Conservation (phyloP, 1,140 invertebrate species). For the Aradophagus sp. region DNA sequence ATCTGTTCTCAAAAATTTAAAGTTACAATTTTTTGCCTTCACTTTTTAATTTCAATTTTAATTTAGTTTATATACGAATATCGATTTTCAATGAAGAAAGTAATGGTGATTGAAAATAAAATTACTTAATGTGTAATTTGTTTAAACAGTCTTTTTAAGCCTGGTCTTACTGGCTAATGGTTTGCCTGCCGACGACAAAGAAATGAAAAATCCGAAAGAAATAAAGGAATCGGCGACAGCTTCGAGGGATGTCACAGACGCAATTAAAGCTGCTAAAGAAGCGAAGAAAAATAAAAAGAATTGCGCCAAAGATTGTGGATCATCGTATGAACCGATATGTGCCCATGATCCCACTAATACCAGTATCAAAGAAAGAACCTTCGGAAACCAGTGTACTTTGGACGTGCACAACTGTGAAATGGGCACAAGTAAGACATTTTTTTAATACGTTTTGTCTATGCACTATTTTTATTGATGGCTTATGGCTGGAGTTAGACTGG, state of each 20-base stretch:
- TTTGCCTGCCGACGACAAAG: slow-evolving; percentile 55
- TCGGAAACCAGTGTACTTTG: slow-evolving; percentile 64
- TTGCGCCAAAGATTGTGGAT: slow-evolving; percentile 60
- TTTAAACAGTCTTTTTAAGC: too few relatives aligned
- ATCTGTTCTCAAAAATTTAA: too few relatives aligned
- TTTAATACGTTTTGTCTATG: too few relatives aligned
- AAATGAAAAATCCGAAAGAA: slow-evolving; percentile 61
- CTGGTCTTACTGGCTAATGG: slow-evolving; percentile 11
- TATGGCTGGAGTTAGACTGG: too few relatives aligned
- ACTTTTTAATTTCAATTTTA: too few relatives aligned
- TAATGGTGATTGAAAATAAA: too few relatives aligned
- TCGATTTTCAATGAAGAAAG: too few relatives aligned
- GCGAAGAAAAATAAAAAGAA: slow-evolving; percentile 67
- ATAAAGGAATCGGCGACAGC: slow-evolving; percentile 62
- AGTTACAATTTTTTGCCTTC: too few relatives aligned
- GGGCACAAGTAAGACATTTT: slow-evolving; percentile 65
- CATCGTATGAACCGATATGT: slow-evolving; percentile 65
- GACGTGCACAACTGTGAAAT: slow-evolving; percentile 67
- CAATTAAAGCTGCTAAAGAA: slow-evolving; percentile 66
- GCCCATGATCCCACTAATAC: slow-evolving; percentile 65
- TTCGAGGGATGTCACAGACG: slow-evolving; percentile 69
- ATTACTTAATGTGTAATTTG: too few relatives aligned
- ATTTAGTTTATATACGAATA: too few relatives aligned
- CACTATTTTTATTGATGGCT: too few relatives aligned
- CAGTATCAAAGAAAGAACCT: slow-evolving; percentile 62